These are phyloP conservation scores for Pseudochirops cupreus DNA, from an alignment of 2,797 vertebrate genomes.

Conservation along the genomic window DNA sequence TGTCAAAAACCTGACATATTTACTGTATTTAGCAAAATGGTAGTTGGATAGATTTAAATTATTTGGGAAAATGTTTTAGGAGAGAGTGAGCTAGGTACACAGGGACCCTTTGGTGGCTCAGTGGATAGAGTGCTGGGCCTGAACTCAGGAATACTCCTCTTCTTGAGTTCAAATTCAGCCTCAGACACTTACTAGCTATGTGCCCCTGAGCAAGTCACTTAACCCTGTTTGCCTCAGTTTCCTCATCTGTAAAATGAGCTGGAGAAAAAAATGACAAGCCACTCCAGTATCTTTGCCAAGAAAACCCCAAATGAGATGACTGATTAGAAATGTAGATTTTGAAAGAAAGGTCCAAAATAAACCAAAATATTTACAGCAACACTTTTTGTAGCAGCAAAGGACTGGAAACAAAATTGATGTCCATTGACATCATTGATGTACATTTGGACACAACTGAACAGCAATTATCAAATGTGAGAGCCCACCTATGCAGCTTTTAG, in stretches of 20 bases:
- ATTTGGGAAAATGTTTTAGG: neutral
- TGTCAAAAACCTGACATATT: slow-evolving; percentile 46
- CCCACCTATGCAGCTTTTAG: neutral
- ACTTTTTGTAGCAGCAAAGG: too few species aligned
- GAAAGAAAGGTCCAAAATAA: too few species aligned
- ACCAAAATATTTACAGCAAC: too few species aligned
- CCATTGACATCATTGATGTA: too few species aligned
- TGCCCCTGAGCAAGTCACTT: neutral
- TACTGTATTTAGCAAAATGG: slow-evolving; percentile 60
- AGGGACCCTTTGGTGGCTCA: neutral
- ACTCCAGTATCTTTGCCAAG: neutral
- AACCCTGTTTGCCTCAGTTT: neutral
- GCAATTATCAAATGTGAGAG: neutral
- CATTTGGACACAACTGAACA: neutral
- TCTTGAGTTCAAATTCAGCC: neutral
- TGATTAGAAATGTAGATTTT: neutral
- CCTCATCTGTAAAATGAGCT: neutral
- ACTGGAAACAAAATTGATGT: too few species aligned
- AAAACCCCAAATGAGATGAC: neutral
- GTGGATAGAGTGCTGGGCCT: neutral
- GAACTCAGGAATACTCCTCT: neutral
- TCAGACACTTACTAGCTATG: neutral
- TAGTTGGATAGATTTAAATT: neutral
- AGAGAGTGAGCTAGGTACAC: neutral
- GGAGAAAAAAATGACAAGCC: neutral